Evolutionary conservation across 1,140 invertebrate genomes (phyloP), one percentile per base, ranked within the genome.

Genomic region (Nymphalis io): DNA sequence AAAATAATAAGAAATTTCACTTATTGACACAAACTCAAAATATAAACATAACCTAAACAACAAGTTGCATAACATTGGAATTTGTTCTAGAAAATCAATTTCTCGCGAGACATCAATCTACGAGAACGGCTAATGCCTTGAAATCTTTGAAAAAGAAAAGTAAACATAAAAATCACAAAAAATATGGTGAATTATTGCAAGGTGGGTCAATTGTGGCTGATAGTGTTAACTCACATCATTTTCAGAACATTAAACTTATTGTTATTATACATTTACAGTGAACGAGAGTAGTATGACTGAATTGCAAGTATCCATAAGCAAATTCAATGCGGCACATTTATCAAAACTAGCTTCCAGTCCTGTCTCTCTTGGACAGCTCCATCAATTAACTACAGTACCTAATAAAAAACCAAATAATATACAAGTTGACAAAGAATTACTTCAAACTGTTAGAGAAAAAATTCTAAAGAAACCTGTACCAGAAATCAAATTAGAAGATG

Each of bases 271-370:
- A 42, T 70, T 86, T 89, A 60, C 80, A 96, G 95, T 96, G 46
- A 94, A 93, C 39, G 88, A 94, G 39, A 83, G 90, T 16, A 90
- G 85, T 5, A 93, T 93, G 76, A 94, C 82, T 59, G 94, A 95
- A 82, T 93, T 91, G 42, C 94, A 94, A 81, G 93, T 95, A 16
- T 88, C 92, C 10, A 93, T 96, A 3, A 93, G 93, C 70, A 95
- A 94, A 72, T 82, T 96, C 13, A 93, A 92, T 80, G 92, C 94
- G 1, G 85, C 91, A 63, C 93, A 95, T 81, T 79, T 96, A 18
- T 93, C 95, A 21, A 91, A 94, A 61, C 85, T 95, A 18, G 93
- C 94, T 15, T 83, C 92, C 46, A 93, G 93, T 74, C 80, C 93
- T 23, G 92, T 93, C 61, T 93, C 92, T 46, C 83, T 94, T 18